A percentile compares a stretch with the other conserved stretches of the same genome.
Evolutionary conservation across 2,113 vertebrate species (phyloP).

Genomic region (Myiagra hebetior): DNA sequence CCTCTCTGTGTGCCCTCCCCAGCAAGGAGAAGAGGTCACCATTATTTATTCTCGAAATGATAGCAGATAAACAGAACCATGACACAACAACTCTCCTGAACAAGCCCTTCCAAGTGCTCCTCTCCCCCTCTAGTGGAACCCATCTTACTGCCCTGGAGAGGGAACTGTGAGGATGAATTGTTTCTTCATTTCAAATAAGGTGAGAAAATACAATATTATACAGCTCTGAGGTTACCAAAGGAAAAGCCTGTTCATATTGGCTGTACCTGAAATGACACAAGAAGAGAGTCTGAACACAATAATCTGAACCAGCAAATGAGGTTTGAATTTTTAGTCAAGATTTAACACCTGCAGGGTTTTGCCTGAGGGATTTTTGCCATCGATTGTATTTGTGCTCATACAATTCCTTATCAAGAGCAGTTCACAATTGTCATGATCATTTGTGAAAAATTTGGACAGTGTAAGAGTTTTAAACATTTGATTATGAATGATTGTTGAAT

Average conservation of each 20-base stretch:
- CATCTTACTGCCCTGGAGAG: not conserved
- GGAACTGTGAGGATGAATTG: not conserved
- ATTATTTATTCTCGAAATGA: not conserved
- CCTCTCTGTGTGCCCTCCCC: not conserved
- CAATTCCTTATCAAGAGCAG: not conserved
- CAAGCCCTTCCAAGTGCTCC: not conserved
- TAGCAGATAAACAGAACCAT: not conserved
- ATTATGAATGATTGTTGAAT: not conserved
- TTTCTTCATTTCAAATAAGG: not conserved
- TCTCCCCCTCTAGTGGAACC: not conserved
- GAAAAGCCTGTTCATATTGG: not conserved
- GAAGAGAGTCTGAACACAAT: not conserved
- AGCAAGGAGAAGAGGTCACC: not conserved
- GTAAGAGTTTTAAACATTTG: not conserved
- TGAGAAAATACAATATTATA: not conserved
- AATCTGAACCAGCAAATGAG: not conserved
- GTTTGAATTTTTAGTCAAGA: not conserved
- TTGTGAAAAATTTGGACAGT: not conserved
- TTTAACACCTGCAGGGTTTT: not conserved
- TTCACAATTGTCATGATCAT: not conserved
- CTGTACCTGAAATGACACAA: not conserved
- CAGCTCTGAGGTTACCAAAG: not conserved
- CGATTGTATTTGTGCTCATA: not conserved
- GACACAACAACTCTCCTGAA: not conserved
- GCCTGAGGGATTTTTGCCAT: not conserved